These are phyloP conservation scores for Calyptomena viridis DNA, from an alignment of 2,113 vertebrate species.

Conservation along the genomic window DNA sequence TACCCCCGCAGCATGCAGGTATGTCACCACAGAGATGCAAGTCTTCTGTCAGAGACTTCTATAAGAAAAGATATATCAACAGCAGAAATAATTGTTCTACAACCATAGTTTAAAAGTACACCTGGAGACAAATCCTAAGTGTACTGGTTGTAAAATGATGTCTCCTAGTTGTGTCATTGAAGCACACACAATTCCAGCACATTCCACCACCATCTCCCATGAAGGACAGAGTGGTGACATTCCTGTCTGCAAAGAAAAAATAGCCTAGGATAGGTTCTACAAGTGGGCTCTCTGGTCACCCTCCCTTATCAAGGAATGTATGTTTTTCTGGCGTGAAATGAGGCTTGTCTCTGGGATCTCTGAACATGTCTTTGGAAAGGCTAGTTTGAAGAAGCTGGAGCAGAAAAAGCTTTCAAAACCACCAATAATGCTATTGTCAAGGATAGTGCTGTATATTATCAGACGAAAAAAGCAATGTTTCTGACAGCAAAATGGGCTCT, in stretches of 20 bases:
- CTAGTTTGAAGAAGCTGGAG: background rate
- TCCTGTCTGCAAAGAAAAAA: background rate
- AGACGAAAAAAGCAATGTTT: background rate
- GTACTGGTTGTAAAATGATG: background rate
- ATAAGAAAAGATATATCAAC: background rate
- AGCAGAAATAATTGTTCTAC: background rate
- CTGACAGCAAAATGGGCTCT: constrained; percentile 19
- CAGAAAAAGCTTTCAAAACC: background rate
- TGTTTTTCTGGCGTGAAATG: background rate
- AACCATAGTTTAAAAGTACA: background rate
- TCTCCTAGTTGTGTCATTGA: background rate
- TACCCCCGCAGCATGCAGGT: background rate
- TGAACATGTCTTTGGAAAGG: background rate
- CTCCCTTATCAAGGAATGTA: background rate
- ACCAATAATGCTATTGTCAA: background rate
- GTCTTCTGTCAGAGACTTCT: background rate
- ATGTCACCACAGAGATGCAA: background rate
- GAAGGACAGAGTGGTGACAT: background rate
- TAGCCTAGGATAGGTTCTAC: background rate
- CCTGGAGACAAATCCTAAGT: background rate
- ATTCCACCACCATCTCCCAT: background rate
- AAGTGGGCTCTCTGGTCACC: background rate
- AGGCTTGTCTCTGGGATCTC: background rate
- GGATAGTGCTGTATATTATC: background rate
- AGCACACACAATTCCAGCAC: background rate